These are phyloP conservation scores for Cryptotermes secundus DNA, from an alignment of 1,140 invertebrate species.

Conservation along the genomic window DNA sequence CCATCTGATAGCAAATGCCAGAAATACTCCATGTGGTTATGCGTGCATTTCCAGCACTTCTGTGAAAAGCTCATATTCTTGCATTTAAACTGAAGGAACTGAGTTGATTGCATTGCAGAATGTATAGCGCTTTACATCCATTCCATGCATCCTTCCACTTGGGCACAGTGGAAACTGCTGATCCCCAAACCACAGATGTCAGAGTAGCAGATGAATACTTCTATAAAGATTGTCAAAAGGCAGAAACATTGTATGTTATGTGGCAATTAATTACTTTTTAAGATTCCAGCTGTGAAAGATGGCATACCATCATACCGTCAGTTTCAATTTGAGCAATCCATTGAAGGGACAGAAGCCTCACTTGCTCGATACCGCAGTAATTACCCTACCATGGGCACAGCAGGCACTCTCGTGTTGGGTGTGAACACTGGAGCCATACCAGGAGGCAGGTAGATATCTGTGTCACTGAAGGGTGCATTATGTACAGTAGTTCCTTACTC, in stretches of 20 bases:
- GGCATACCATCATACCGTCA: constrained; percentile 31
- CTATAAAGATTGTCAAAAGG: background rate
- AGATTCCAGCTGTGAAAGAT: background rate
- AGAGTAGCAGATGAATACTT: background rate
- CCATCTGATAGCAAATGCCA: no score
- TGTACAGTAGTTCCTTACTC: no score
- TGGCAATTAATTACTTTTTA: background rate
- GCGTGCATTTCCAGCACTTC: no score
- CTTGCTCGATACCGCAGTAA: constrained; percentile 30
- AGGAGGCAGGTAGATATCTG: background rate
- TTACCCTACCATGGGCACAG: constrained; percentile 30
- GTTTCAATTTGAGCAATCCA: constrained; percentile 30
- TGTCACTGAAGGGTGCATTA: no score
- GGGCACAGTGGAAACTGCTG: no score
- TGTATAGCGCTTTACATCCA: no score
- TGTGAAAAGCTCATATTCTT: no score
- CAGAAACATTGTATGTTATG: background rate
- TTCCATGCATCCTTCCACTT: no score
- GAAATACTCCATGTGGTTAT: no score
- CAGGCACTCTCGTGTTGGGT: constrained; percentile 25
- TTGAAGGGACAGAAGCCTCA: constrained; percentile 33
- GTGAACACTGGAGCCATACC: background rate
- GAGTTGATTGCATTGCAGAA: no score
- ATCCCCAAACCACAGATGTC: background rate
- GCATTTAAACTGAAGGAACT: no score